Evolutionary conservation across 1,140 invertebrate species (phyloP).

Genomic region (Oncopodura yosiiana): DNA sequence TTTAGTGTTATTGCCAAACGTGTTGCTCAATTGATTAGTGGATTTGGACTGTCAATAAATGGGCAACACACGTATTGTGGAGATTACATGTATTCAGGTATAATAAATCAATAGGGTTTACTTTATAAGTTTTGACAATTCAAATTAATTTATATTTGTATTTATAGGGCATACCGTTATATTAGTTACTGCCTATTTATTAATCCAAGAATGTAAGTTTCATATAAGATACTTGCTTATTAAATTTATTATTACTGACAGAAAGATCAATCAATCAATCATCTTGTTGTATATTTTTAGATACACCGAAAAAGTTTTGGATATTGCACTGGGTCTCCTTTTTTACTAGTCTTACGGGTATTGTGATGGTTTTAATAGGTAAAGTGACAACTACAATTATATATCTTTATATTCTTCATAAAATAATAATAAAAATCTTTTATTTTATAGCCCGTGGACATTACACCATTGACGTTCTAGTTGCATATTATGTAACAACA

Average conservation of each 20-base stretch:
- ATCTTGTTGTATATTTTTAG: constrained; percentile 34
- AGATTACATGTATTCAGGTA: constrained; percentile 34
- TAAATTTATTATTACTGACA: not conserved
- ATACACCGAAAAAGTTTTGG: constrained; percentile 39
- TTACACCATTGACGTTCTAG: constrained; percentile 81
- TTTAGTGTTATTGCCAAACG: constrained; percentile 54
- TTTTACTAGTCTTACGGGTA: constrained; percentile 38
- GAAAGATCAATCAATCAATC: not conserved
- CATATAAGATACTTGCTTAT: not conserved
- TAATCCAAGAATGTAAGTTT: constrained; percentile 35
- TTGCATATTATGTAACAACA: constrained; percentile 79
- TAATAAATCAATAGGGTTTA: too few species aligned
- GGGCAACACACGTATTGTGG: constrained; percentile 72
- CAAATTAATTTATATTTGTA: not conserved
- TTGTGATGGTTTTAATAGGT: constrained; percentile 40
- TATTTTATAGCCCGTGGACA: constrained; percentile 74
- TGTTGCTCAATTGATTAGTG: constrained; percentile 66
- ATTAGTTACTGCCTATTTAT: constrained; percentile 32
- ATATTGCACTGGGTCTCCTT: constrained; percentile 39
- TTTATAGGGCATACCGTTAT: constrained; percentile 34
- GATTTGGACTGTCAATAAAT: constrained; percentile 80
- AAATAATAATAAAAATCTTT: constrained; percentile 53
- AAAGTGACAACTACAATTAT: not conserved
- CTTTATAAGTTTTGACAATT: not conserved
- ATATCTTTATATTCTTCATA: not conserved